These are phyloP conservation scores for Tragulus kanchil DNA, from an alignment of 2,113 vertebrate genomes.

Conservation along the genomic window DNA sequence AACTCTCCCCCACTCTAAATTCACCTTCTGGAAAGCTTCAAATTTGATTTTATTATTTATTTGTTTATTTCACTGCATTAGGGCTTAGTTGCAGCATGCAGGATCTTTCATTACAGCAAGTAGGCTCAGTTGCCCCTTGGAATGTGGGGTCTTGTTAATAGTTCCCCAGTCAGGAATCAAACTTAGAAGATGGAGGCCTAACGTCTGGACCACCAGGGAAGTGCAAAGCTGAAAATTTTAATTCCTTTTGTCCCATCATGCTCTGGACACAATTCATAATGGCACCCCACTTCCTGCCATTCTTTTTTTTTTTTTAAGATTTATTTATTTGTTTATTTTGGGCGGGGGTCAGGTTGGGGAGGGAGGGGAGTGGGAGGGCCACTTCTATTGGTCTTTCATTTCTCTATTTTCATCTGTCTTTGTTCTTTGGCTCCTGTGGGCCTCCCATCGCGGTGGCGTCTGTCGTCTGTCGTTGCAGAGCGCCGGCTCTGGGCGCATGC, in stretches of 20 bases:
- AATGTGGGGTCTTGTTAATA: background rate
- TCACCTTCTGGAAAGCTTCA: background rate
- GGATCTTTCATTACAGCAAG: background rate
- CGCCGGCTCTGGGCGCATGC: no score
- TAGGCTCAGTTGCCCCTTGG: background rate
- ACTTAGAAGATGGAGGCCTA: background rate
- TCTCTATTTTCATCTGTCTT: no score
- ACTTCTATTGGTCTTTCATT: no score
- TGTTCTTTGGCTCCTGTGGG: no score
- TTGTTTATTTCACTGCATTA: background rate
- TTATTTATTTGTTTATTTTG: no score
- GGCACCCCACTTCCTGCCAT: background rate
- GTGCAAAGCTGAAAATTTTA: background rate
- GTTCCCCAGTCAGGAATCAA: background rate
- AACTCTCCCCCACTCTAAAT: background rate
- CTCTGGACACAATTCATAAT: background rate
- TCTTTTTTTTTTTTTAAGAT: background rate
- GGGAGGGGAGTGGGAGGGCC: no score
- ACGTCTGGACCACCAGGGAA: background rate
- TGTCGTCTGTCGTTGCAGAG: no score
- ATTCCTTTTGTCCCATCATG: background rate
- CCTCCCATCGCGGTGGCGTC: no score
- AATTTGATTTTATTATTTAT: background rate
- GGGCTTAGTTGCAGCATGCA: rapidly evolving
- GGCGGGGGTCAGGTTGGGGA: no score